phyloP scores from a whole-genome alignment of 37 sponge, comb jelly and placozoan species.

The Tethya wilhelma region DNA sequence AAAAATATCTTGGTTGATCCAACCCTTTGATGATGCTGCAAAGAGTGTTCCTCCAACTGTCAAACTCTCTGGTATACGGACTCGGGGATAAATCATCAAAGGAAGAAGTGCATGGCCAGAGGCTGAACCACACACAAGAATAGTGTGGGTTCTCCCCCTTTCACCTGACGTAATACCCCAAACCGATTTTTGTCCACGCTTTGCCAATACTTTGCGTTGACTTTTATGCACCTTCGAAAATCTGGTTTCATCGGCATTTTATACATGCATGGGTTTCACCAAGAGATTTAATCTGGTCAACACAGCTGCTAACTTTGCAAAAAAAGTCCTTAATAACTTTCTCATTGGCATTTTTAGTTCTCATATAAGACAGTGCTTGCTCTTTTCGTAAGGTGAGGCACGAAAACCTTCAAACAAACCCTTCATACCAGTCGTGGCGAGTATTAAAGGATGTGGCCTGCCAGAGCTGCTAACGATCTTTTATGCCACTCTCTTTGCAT shows the following conservation, averaged over 20 bases:
- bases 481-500: slow-evolving; percentile 3
- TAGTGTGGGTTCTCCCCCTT: too few species aligned
- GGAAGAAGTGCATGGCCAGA: too few species aligned
- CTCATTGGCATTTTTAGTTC: slow-evolving; percentile 6
- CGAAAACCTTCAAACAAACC: not conserved
- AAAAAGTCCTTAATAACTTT: slow-evolving; percentile 5
- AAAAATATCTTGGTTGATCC: too few species aligned
- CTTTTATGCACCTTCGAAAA: slow-evolving; percentile 1
- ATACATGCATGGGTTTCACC: not conserved
- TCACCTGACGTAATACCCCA: not conserved
- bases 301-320: slow-evolving; percentile 21
- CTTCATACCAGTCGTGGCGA: slow-evolving; percentile 21
- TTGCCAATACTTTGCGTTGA: slow-evolving; percentile 8
- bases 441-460: slow-evolving; percentile 21
- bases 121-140: not conserved
- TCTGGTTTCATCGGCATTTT: slow-evolving; percentile 2
- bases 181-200: not conserved
- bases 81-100: too few species aligned
- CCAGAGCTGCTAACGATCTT: slow-evolving; percentile 6
- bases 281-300: slow-evolving; percentile 1
- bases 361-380: slow-evolving; percentile 9
- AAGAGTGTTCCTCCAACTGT: too few species aligned
- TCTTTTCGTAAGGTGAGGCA: too few species aligned
- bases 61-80: too few species aligned
- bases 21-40: not conserved